Evolutionary conservation across 1,140 invertebrate genomes (phyloP), one percentile per base, ranked within the genome.

Genomic region (Agrypnia vestita): DNA sequence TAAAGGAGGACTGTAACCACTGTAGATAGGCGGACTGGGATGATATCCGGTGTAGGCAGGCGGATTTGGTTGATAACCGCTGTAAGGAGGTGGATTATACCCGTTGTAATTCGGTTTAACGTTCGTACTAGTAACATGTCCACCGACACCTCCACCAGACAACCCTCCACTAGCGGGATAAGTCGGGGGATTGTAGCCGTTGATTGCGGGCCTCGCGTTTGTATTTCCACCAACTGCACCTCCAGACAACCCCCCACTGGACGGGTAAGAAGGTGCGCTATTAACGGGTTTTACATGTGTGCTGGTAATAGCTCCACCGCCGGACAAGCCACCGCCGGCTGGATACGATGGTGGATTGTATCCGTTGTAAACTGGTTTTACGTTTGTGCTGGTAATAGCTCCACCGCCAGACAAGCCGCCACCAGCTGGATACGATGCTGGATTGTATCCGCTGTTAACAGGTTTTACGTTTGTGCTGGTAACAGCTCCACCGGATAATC

Each of bases 231-330:
- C 25, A 6, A 35, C 25, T 35, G 25, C 25, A 35, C 25, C 6
- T 35, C 61, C 61, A 10, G 21, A 11, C 8, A 64, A 35, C 9
- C 61, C 61, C 3, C 61, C 35, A 35, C 25, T 35, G 25, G 25
- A 1, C 6, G 25, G 25, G 25, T 35, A 35, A 6, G 25, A 35
- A 35, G 25, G 25, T 6, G 25, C 55, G 19, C 19, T 49, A 11
- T 77, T n/a, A 49, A 51, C 75, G 35, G 73, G 53, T 59, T 47
- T 75, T 21, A 59, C 73, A 44, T 62, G 62, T 17, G 56, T 47
- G 21, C 74, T 62, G 0, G 21, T 46, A 7, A 76, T 19, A 44
- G 62, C 15, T 12, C 53, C 69, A 46, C 25, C 25, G 25, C 61
- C 61, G 15, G 61, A 64, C 35, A 64, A 35, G 21, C 61, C 61